phyloP scores from a whole-genome alignment of 2,113 vertebrate species.

The Passer domesticus region DNA sequence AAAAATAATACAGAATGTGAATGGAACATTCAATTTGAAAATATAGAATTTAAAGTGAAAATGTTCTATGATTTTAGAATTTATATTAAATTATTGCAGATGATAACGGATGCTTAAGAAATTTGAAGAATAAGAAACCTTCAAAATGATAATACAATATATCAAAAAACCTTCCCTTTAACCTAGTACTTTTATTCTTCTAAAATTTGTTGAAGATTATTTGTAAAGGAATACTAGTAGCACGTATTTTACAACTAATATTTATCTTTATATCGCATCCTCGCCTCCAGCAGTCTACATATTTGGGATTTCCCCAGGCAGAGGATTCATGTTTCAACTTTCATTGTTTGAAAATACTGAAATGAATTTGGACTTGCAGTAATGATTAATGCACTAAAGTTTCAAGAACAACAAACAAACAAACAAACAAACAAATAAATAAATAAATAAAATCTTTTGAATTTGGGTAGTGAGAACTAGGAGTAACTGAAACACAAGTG shows the following conservation, averaged over 20 bases:
- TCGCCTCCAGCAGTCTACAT: neutral
- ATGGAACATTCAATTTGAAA: neutral
- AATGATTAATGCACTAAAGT: neutral
- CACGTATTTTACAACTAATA: neutral
- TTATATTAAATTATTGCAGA: neutral
- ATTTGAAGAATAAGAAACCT: neutral
- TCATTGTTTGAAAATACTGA: neutral
- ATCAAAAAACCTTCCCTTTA: neutral
- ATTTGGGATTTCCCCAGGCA: neutral
- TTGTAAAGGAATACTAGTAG: neutral
- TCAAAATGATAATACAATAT: neutral
- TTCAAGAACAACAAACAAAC: neutral
- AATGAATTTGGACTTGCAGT: neutral
- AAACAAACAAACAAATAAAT: neutral
- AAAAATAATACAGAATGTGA: neutral
- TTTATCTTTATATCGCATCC: neutral
- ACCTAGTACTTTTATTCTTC: neutral
- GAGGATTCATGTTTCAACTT: neutral
- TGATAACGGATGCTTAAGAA: fast-evolving
- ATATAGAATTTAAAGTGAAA: neutral
- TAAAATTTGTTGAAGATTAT: neutral
- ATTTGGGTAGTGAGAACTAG: neutral
- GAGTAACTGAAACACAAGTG: neutral
- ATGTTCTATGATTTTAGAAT: neutral
- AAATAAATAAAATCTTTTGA: neutral